Evolutionary conservation across 1,140 invertebrate genomes (phyloP).

Genomic region (Cydia pomonella): DNA sequence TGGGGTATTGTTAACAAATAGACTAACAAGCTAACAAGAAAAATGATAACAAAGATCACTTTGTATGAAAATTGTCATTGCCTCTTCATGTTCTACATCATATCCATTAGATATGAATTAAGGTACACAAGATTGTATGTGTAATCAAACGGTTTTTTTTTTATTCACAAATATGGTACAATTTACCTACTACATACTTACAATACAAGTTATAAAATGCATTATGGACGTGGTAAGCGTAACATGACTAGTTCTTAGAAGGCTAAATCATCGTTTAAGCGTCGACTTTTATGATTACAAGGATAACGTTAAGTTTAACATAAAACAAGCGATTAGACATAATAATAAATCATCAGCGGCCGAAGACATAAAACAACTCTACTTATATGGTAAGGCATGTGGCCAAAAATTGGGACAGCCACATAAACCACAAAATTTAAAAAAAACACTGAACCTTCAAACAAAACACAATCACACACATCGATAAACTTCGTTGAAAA

Average conservation of each 20-base stretch:
- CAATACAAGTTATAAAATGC: neutral
- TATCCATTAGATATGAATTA: too few species aligned
- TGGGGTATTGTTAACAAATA: too few species aligned
- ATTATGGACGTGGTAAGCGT: neutral
- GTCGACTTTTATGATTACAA: constrained; percentile 16
- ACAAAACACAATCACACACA: constrained; percentile 41
- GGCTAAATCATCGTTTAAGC: neutral
- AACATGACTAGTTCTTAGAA: neutral
- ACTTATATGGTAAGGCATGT: constrained; percentile 19
- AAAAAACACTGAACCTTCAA: constrained; percentile 42
- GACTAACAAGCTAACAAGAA: too few species aligned
- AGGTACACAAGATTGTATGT: too few species aligned
- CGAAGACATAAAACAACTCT: constrained; percentile 27
- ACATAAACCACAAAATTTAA: constrained; percentile 40
- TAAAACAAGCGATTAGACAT: constrained; percentile 19
- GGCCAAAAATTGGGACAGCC: constrained; percentile 9
- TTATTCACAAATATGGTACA: too few species aligned
- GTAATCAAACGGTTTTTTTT: too few species aligned
- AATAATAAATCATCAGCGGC: constrained; percentile 21
- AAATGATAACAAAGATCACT: too few species aligned
- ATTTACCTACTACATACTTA: too few species aligned
- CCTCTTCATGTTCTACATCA: too few species aligned
- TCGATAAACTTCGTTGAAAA: constrained; percentile 68
- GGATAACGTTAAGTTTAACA: constrained; percentile 22
- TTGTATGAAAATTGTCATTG: too few species aligned